Evolutionary conservation across 2,888 invertebrate species (phyloP).

Genomic region (Erannis defoliaria): DNA sequence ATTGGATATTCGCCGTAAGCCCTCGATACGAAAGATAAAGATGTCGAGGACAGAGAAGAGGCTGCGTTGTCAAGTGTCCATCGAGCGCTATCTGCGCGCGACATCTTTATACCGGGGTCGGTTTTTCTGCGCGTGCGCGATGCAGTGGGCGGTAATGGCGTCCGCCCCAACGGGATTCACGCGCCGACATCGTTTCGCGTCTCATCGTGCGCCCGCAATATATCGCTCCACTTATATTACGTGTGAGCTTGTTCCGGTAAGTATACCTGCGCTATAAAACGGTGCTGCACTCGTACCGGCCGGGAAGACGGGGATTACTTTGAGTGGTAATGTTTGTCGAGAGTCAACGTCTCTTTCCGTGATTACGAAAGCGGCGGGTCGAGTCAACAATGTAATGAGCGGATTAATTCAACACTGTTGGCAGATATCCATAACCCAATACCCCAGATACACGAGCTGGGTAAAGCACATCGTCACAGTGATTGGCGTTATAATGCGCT

Average conservation of each 20-base stretch:
- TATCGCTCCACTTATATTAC: constrained; percentile 82
- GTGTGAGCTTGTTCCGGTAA: constrained; percentile 81
- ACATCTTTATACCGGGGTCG: constrained; percentile 79
- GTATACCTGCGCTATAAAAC: constrained; percentile 67
- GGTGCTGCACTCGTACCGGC: constrained; percentile 50
- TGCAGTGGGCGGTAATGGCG: constrained; percentile 83
- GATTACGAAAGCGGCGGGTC: constrained; percentile 35
- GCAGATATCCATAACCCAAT: constrained; percentile 58
- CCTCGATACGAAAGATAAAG: constrained; percentile 67
- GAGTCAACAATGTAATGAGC: constrained; percentile 42
- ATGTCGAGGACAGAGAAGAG: constrained; percentile 62
- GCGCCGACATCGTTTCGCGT: constrained; percentile 82
- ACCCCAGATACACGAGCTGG: constrained; percentile 50
- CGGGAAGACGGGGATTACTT: constrained; percentile 42
- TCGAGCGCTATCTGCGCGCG: constrained; percentile 76
- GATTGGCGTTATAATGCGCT: constrained; percentile 60
- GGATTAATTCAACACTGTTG: constrained; percentile 50
- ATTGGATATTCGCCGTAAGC: constrained; percentile 75
- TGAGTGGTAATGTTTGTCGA: constrained; percentile 17
- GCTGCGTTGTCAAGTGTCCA: constrained; percentile 75
- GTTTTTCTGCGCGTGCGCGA: constrained; percentile 80
- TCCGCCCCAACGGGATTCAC: constrained; percentile 83
- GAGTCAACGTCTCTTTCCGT: constrained; percentile 7
- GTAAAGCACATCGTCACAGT: constrained; percentile 58
- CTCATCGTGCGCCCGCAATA: constrained; percentile 83